Conservation (phyloP, 1,140 invertebrate species). For the Rhyacophila brunnea region DNA sequence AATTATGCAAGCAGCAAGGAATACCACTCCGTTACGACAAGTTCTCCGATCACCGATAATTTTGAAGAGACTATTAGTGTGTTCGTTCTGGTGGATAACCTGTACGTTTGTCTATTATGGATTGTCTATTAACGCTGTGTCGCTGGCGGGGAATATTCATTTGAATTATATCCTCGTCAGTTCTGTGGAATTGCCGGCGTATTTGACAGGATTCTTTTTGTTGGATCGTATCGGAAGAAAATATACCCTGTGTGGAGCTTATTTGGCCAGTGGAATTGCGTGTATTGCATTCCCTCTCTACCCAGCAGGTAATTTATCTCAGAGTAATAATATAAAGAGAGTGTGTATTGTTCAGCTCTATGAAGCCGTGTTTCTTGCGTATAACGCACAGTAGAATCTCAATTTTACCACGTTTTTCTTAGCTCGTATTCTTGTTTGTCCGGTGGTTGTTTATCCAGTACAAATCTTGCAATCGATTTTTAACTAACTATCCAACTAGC, state of each 20-base stretch:
- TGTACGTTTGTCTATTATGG: constrained; percentile 81
- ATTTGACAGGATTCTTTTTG: constrained; percentile 63
- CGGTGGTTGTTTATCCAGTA: no score
- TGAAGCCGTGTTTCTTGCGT: no score
- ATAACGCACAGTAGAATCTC: no score
- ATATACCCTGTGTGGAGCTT: constrained; percentile 45
- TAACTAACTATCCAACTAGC: no score
- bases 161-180: constrained; percentile 69
- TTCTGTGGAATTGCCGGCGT: constrained; percentile 71
- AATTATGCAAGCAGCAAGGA: constrained; percentile 32
- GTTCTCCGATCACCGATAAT: constrained; percentile 61
- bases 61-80: constrained; percentile 63
- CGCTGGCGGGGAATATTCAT: constrained; percentile 67
- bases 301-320: constrained; percentile 43
- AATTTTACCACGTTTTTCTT: no score
- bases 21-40: constrained; percentile 46
- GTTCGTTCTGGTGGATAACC: constrained; percentile 70
- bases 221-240: constrained; percentile 66
- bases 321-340: no score
- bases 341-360: no score
- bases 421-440: no score
- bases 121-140: constrained; percentile 76
- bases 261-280: constrained; percentile 42
- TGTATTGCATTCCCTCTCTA: constrained; percentile 49
- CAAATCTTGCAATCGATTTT: no score